Evolutionary conservation across 2,888 invertebrate species (phyloP), one percentile per base, ranked within the genome.

Genomic region (Synanthedon vespiformis): DNA sequence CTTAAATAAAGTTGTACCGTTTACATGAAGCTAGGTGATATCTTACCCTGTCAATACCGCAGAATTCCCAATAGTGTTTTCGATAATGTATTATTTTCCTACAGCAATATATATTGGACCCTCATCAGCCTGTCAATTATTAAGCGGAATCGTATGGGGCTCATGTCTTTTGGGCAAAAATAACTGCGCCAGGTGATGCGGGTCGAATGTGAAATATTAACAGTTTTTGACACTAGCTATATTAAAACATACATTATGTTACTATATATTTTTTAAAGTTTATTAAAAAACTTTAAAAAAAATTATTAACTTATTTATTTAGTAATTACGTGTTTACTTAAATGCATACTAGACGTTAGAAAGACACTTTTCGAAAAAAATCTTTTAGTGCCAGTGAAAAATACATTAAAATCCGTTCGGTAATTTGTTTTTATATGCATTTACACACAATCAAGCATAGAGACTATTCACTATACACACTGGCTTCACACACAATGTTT

Each of bases 121-220:
- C 84, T 79, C 67, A 77, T 84, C 72, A 59, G 52, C 61, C 64
- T 77, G 84, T 83, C 84, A 84, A 83, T 82, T 82, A 81, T 68
- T 64, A 62, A 50, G 49, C 44, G 52, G 12, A 49, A 49, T 54
- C 51, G 48, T 49, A 40, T 40, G 50, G 40, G 44, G 14, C 44
- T 48, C 40, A 44, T 40, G 50, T 50, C 12, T 51, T 34, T 34
- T 11, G 44, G 53, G 40, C 10, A 47, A n/a, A 41, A 52, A 49
- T 55, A 51, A 52, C 49, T 53, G 51, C 50, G 44, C 13, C 67
- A 67, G 62, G 67, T 70, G 70, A 72, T 62, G 64, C 65, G 65
- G 71, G 68, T 69, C 53, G 44, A 44, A 44, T 44, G 44, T 51
- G 56, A 53, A 53, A 55, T 55, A 53, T 56, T 51, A 54, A 56